Evolutionary conservation across 30 jellyfish, hydroid and myxozoan species (phyloP).

Genomic region (Hydractinia echinata): DNA sequence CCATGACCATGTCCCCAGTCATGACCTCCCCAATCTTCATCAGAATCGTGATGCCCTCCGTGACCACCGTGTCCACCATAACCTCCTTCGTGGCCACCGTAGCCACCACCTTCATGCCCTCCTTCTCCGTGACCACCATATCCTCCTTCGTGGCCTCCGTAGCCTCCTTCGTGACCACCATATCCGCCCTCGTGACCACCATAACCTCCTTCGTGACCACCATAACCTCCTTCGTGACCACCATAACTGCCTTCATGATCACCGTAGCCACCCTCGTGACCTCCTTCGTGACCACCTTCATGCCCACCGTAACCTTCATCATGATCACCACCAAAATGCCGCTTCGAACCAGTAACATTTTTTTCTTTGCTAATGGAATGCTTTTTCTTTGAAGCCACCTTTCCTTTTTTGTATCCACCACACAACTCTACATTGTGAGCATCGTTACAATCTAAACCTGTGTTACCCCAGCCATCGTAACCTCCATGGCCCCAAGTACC

Average conservation of each 20-base stretch:
- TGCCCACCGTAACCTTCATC: slow-evolving; percentile 58
- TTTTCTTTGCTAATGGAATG: slow-evolving; percentile 42
- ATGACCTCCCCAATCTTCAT: slow-evolving; percentile 74
- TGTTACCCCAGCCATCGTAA: slow-evolving; percentile 16
- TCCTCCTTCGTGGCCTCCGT: slow-evolving; percentile 39
- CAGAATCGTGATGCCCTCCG: slow-evolving; percentile 52
- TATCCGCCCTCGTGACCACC: slow-evolving; percentile 62
- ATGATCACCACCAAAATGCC: slow-evolving; percentile 44
- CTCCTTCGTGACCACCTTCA: slow-evolving; percentile 75
- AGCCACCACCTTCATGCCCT: slow-evolving; percentile 55
- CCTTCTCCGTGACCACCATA: slow-evolving; percentile 53
- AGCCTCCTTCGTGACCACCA: slow-evolving; percentile 60
- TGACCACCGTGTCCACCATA: slow-evolving; percentile 67
- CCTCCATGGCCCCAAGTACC: slow-evolving; percentile 24
- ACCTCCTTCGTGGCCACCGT: slow-evolving; percentile 34
- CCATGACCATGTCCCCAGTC: slow-evolving; percentile 95
- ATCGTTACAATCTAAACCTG: slow-evolving; percentile 20
- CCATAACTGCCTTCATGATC: slow-evolving; percentile 46
- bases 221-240: slow-evolving; percentile 39
- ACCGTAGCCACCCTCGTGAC: slow-evolving; percentile 60
- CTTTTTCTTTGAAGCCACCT: slow-evolving; percentile 49
- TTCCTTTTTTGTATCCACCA: slow-evolving; percentile 41
- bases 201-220: slow-evolving; percentile 65
- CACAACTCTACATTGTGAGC: slow-evolving; percentile 6
- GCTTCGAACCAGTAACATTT: slow-evolving; percentile 52